Evolutionary conservation across 1,140 invertebrate genomes (phyloP).

Genomic region (Brachionus sp.): DNA sequence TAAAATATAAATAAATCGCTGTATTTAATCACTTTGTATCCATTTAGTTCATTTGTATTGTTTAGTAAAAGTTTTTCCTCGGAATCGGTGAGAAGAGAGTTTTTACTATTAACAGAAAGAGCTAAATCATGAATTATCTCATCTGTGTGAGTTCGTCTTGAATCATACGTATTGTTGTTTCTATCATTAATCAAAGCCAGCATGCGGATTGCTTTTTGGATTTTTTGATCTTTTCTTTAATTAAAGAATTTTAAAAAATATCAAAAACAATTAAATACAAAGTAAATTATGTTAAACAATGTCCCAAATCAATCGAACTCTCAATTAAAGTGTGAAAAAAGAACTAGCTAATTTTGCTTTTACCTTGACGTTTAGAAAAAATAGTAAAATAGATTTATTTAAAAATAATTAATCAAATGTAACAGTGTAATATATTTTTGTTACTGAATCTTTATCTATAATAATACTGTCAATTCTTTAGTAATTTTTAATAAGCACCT

Average conservation of each 20-base stretch:
- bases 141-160: neutral
- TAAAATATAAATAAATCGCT: constrained; percentile 2
- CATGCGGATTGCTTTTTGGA: neutral
- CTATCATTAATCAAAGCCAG: neutral
- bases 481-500: too few species aligned
- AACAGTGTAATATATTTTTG: neutral
- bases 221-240: constrained; percentile 6
- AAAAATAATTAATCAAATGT: neutral
- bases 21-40: neutral
- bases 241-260: neutral
- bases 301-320: too few species aligned
- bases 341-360: too few species aligned
- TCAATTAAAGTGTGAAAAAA: too few species aligned
- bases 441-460: too few species aligned
- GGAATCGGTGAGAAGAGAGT: neutral
- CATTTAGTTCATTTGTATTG: neutral
- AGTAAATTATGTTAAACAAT: too few species aligned
- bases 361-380: too few species aligned
- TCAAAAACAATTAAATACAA: too few species aligned
- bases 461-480: too few species aligned
- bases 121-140: neutral
- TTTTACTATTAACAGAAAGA: neutral
- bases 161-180: constrained; percentile 11
- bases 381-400: too few species aligned
- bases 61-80: neutral